Evolutionary conservation across 2,888 invertebrate genomes (phyloP), one percentile per base, ranked within the genome.

Genomic region (Apodemia zela): DNA sequence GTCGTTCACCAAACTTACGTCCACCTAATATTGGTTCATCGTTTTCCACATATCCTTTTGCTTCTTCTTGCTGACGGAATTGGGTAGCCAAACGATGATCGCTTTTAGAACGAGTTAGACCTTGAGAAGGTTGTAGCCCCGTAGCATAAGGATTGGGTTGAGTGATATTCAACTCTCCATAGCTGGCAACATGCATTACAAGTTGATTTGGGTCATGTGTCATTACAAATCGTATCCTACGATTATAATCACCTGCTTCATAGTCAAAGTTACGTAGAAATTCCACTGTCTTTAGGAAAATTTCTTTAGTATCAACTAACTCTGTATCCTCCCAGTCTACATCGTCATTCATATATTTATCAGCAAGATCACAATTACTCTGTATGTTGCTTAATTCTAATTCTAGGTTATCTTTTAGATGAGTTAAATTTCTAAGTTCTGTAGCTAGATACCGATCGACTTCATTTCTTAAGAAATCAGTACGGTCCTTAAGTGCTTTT

Each of bases 291-390:
- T 98, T 98, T 25, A 98, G 92, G 92, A 98, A 98, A 69, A 98
- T 97, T 88, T 98, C 98, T 89, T 99, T 99, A 65, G 98, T 97
- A 78, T 98, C 98, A 93, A 98, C 97, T 70, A 98, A 93, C 81
- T 98, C 97, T 69, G 97, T 96, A 76, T 98, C 97, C 74, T 98
- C 97, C 96, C 98, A 97, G 75, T 97, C 96, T 51, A 97, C 96
- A 69, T 95, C 95, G 73, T 97, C 97, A 78, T 95, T 96, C 93
- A 98, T 97, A 81, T 98, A 96, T 84, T 98, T 98, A 85, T 99
- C 98, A 61, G 98, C 97, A 78, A 98, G 93, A 85, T 99, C 98
- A 90, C 98, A 98, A 87, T 99, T 99, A 82, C 98, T 98, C 79
- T 96, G 95, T 77, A 99, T 98, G 88, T 99, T 99, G 72, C 96